These are phyloP conservation scores for Arnoldichthys spilopterus DNA, from an alignment of 2,797 vertebrate species.

Conservation along the genomic window DNA sequence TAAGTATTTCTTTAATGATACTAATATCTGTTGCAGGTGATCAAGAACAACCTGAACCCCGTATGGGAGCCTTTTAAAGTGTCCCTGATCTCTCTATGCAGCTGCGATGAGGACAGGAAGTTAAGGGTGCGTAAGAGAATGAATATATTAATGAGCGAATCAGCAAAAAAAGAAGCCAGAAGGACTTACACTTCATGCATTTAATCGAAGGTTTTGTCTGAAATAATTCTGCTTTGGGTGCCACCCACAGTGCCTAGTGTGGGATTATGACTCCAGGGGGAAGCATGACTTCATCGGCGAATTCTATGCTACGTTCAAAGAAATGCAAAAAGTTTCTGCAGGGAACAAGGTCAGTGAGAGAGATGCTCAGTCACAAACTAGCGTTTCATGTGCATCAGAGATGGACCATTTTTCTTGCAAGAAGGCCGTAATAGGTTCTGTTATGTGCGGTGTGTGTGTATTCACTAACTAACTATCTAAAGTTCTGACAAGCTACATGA, in stretches of 20 bases:
- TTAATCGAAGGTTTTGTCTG: not conserved
- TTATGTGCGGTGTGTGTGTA: slow-evolving; percentile 19
- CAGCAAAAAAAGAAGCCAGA: slow-evolving; percentile 15
- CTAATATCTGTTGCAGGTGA: slow-evolving; percentile 77
- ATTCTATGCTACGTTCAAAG: slow-evolving; percentile 92
- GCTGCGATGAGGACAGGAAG: slow-evolving; percentile 90
- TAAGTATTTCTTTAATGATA: not conserved
- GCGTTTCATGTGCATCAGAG: slow-evolving; percentile 57
- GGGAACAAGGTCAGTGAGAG: slow-evolving; percentile 84
- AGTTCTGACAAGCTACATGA: no score
- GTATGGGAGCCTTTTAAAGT: slow-evolving; percentile 97
- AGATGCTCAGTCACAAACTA: slow-evolving; percentile 18
- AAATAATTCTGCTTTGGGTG: slow-evolving; percentile 10
- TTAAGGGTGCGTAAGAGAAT: slow-evolving; percentile 82
- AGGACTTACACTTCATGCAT: slow-evolving; percentile 13
- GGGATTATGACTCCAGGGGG: slow-evolving; percentile 94
- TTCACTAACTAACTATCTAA: not conserved
- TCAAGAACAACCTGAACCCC: slow-evolving; percentile 96
- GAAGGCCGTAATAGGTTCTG: slow-evolving; percentile 45
- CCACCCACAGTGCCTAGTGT: slow-evolving; percentile 85
- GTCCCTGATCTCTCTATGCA: slow-evolving; percentile 92
- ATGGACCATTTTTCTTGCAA: slow-evolving; percentile 43
- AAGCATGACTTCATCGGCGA: slow-evolving; percentile 98
- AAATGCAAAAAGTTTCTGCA: slow-evolving; percentile 90
- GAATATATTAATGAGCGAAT: not conserved